These are phyloP conservation scores for Clarias magur DNA, from an alignment of 2,113 vertebrate genomes.

Conservation along the genomic window DNA sequence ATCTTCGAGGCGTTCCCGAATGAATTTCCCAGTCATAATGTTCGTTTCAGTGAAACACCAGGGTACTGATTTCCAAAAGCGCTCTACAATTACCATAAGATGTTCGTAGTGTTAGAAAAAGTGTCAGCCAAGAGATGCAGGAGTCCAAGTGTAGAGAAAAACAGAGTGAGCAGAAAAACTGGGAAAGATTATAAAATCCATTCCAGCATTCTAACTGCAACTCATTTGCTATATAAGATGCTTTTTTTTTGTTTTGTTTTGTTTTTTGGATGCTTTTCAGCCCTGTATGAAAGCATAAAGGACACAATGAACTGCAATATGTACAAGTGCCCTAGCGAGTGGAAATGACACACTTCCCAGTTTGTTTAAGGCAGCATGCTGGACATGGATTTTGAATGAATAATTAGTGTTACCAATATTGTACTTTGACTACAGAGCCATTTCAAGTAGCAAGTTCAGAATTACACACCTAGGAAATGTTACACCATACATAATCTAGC, in stretches of 20 bases:
- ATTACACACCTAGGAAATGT: not conserved
- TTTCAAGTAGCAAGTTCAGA: too few relatives aligned
- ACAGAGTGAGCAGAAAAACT: not conserved
- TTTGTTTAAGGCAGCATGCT: not conserved
- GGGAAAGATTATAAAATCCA: not conserved
- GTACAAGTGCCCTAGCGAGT: not conserved
- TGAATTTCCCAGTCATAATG: not conserved
- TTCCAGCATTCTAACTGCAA: not conserved
- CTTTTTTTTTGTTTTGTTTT: too few relatives aligned
- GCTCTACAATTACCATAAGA: constrained; percentile 12
- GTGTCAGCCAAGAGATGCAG: not conserved
- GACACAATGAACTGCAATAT: not conserved
- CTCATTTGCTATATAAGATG: not conserved
- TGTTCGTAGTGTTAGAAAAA: not conserved
- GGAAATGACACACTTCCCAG: not conserved
- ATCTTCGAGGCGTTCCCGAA: not conserved
- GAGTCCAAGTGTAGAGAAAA: not conserved
- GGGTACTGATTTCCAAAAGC: constrained; percentile 11
- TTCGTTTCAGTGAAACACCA: not conserved
- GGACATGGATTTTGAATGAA: not conserved
- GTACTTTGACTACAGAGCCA: not conserved
- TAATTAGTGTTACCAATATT: not conserved
- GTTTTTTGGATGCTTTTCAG: too few relatives aligned
- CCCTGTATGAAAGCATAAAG: not conserved
- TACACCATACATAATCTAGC: not conserved